A percentile compares a stretch with the other conserved stretches of the same genome.
Conservation (phyloP, 1,140 invertebrate genomes). For the Musca domestica region DNA sequence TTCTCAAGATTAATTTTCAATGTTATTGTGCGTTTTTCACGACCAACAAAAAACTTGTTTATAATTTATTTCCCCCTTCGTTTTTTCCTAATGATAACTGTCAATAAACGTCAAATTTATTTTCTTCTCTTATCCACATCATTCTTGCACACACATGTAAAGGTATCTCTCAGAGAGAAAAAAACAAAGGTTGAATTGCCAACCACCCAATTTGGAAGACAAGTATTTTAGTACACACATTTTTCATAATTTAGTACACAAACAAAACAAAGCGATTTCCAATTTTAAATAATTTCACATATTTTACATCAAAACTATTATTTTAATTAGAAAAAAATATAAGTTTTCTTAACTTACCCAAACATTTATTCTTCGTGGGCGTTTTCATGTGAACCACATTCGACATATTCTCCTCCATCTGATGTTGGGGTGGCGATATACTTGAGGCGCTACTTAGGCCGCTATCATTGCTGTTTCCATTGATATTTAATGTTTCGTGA, state of each 20-base stretch:
- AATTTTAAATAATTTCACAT: neutral
- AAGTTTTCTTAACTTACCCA: slow-evolving; percentile 1
- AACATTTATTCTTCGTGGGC: neutral
- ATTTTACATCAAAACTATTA: neutral
- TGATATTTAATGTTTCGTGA: neutral
- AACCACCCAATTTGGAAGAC: too few relatives aligned
- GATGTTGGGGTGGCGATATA: slow-evolving; percentile 4
- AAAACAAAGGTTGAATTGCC: neutral
- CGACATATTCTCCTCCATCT: neutral
- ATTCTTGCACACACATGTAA: neutral
- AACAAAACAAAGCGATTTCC: neutral
- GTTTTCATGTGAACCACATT: neutral
- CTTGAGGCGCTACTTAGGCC: slow-evolving; percentile 18
- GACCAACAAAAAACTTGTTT: slow-evolving; percentile 5
- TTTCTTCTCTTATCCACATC: neutral
- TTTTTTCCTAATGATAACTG: slow-evolving; percentile 18
- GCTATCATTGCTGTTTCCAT: slow-evolving; percentile 16
- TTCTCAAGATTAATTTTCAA: slow-evolving; percentile 2
- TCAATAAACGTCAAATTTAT: slow-evolving; percentile 10
- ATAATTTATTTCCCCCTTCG: slow-evolving; percentile 9
- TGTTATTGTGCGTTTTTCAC: neutral
- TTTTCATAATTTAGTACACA: neutral
- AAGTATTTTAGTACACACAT: too few relatives aligned
- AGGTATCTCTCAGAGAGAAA: too few relatives aligned
- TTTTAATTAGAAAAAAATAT: neutral